These are phyloP conservation scores for Crotophaga sulcirostris DNA, from an alignment of 2,113 vertebrate genomes.

Conservation along the genomic window DNA sequence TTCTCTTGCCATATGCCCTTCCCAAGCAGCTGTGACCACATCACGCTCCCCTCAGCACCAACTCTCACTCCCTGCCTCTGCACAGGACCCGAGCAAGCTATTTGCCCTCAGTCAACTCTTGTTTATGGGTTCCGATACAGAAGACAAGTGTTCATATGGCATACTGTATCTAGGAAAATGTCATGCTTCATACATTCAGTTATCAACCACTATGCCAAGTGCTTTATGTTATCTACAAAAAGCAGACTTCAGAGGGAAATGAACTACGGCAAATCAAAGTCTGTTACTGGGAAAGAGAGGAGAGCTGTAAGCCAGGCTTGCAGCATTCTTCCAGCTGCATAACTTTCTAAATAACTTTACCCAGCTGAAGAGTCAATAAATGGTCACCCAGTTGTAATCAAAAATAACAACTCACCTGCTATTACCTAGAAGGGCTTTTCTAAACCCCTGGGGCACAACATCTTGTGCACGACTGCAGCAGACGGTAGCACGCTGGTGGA, in stretches of 20 bases:
- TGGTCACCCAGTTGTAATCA: constrained; percentile 17
- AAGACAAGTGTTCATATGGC: constrained; percentile 67
- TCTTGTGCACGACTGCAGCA: background rate
- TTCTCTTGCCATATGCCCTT: background rate
- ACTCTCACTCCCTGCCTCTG: constrained; percentile 7
- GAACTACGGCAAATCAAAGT: constrained; percentile 71
- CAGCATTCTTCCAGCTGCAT: constrained; percentile 36
- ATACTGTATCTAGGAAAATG: constrained; percentile 69
- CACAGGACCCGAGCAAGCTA: constrained; percentile 13
- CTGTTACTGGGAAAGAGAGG: constrained; percentile 61
- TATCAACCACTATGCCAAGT: constrained; percentile 72
- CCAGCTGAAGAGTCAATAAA: constrained; percentile 40
- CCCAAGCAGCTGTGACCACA: constrained; percentile 4
- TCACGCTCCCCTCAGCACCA: background rate
- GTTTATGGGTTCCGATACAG: constrained; percentile 59
- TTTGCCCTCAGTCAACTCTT: constrained; percentile 57
- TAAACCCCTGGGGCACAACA: background rate
- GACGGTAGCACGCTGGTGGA: background rate
- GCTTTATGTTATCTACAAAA: constrained; percentile 76
- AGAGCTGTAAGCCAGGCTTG: constrained; percentile 46
- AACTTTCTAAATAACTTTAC: constrained; percentile 60
- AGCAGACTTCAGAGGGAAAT: constrained; percentile 74
- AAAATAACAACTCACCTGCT: constrained; percentile 24
- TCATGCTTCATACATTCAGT: constrained; percentile 71
- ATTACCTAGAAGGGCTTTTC: background rate